phyloP scores from a whole-genome alignment of 2,888 invertebrate genomes.

The Mechanitis mazaeus region DNA sequence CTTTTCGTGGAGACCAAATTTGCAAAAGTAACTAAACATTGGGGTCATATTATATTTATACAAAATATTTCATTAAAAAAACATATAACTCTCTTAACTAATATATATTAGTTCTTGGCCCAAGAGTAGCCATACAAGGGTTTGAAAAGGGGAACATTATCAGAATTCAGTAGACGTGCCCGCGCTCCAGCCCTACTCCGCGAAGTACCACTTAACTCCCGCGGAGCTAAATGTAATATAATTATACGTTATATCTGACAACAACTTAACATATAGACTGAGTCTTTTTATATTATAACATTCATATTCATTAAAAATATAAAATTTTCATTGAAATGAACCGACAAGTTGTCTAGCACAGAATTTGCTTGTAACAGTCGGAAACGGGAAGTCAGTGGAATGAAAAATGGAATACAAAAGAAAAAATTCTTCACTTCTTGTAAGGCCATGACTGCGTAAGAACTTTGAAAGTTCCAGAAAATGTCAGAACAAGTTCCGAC shows the following conservation, averaged over 20 bases:
- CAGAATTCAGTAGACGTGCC: constrained; percentile 37
- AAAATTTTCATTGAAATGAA: too few relatives aligned
- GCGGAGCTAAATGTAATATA: constrained; percentile 5
- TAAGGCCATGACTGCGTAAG: constrained; percentile 19
- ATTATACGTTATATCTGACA: constrained; percentile 1
- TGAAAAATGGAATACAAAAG: constrained; percentile 12
- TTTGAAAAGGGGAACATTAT: constrained; percentile 44
- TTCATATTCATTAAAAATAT: too few relatives aligned
- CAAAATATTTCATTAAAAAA: too few relatives aligned
- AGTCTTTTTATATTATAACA: too few relatives aligned
- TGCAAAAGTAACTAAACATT: too few relatives aligned
- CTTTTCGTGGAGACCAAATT: too few relatives aligned
- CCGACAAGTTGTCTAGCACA: constrained; percentile 1
- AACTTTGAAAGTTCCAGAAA: constrained; percentile 22
- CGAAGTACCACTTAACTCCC: constrained; percentile 21
- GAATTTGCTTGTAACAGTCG: background rate
- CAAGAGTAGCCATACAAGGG: background rate
- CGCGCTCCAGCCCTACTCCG: constrained; percentile 16
- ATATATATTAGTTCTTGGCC: too few relatives aligned
- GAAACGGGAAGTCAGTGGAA: constrained; percentile 1
- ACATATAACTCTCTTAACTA: too few relatives aligned
- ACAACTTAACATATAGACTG: too few relatives aligned
- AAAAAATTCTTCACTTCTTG: constrained; percentile 18
- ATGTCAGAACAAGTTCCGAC: constrained; percentile 22
- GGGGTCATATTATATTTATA: too few relatives aligned